A percentile compares a stretch with the other conserved stretches of the same genome.
phyloP scores from a whole-genome alignment of 2,797 vertebrate genomes.

The Lepilemur septentrionalis region DNA sequence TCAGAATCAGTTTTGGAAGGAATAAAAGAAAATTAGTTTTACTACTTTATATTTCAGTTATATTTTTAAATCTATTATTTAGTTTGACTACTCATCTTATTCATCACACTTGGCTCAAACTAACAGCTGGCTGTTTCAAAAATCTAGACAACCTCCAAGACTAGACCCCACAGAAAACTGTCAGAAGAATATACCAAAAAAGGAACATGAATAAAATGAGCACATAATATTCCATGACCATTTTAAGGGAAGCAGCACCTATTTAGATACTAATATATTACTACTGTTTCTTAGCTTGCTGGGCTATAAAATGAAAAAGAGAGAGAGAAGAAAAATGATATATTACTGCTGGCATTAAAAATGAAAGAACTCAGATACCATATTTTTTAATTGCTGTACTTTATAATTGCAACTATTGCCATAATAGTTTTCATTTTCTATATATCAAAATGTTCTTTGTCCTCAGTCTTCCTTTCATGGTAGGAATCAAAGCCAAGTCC shows the following conservation, averaged over 20 bases:
- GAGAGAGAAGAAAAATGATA: neutral
- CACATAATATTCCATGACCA: neutral
- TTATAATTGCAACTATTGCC: constrained; percentile 19
- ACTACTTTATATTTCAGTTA: constrained; percentile 10
- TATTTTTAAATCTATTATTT: constrained; percentile 35
- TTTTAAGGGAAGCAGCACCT: neutral
- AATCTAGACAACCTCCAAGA: constrained; percentile 30
- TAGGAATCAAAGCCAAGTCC: neutral
- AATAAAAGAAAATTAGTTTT: constrained; percentile 21
- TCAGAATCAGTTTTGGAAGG: neutral
- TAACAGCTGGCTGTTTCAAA: neutral
- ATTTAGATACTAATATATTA: neutral
- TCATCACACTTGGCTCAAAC: neutral
- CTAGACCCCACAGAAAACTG: constrained; percentile 34
- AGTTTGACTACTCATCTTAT: neutral
- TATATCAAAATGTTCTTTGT: constrained; percentile 17
- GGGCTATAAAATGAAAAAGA: neutral
- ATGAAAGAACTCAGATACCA: neutral
- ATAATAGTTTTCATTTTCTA: neutral
- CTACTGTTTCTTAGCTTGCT: neutral
- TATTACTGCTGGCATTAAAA: neutral
- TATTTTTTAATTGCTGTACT: constrained; percentile 8
- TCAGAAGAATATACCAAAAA: constrained; percentile 8
- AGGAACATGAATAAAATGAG: neutral
- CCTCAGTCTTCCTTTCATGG: constrained; percentile 13